Base-by-base conservation (phyloP, 2,888 invertebrate species). In the Carpatolechia fugitivella region DNA sequence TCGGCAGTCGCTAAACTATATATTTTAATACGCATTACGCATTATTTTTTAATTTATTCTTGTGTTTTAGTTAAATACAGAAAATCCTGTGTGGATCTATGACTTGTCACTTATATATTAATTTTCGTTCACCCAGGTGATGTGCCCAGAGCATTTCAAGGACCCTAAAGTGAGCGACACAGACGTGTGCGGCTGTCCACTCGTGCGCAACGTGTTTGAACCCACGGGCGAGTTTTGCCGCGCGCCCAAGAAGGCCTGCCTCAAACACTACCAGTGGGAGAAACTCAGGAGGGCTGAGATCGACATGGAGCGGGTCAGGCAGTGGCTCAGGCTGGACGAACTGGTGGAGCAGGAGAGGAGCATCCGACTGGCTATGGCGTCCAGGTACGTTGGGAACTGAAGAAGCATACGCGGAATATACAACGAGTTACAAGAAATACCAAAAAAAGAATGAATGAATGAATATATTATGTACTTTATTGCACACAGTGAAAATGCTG, bases 71-170 rank as follows among this genome's bases (percentile, higher is more conserved):
- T 24, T 24, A 24, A 6, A 24, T 6, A 24, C 3, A 3, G 24
- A 11, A n/a, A n/a, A n/a, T 36, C 13, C 14, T 16, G 16, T 16
- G 13, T 40, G 8, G 14, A 16, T 24, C 14, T 38, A 13, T 35
- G n/a, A n/a, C 13, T n/a, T 35, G n/a, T 24, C 3, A 24, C 24
- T 24, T 6, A 36, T 36, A 16, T n/a, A n/a, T 11, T n/a, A 35
- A 35, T 7, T 54, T 54, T 52, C 40, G 44, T 58, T 36, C 49
- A 3, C 46, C 5, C 66, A 90, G 91, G 91, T 99, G 0, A 92
- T 99, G 63, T 99, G 99, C 74, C 99, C 99, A 0, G 99, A 99
- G 74, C 99, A 99, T 81, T 97, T 96, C 70, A 99, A 98, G 80
- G 97, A 98, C 69, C 94, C 97, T 0, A 97, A 97, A 86, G 94